Percentiles rank a stretch among this genome's conserved stretches.
Conservation (phyloP, 2,113 vertebrate species). For the Lichenostomus cassidix region DNA sequence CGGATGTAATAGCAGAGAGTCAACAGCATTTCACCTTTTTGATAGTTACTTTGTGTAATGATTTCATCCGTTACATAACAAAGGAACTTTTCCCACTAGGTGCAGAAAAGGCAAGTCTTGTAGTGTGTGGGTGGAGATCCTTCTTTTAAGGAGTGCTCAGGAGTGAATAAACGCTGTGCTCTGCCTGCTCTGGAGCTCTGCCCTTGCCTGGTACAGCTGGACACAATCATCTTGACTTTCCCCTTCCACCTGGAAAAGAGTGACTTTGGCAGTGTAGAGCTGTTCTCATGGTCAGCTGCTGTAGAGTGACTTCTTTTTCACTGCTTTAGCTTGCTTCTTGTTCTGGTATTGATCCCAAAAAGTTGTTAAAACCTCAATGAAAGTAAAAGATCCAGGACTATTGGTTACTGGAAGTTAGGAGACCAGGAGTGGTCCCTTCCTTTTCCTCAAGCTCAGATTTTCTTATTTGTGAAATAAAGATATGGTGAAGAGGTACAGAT, state of each 20-base stretch:
- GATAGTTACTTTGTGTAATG: neutral
- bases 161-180: neutral
- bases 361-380: neutral
- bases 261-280: neutral
- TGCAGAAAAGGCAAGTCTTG: fast-evolving
- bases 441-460: neutral
- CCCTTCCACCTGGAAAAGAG: neutral
- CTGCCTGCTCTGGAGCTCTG: neutral
- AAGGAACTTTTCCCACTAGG: neutral
- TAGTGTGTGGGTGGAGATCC: neutral
- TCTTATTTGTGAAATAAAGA: neutral
- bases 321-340: neutral
- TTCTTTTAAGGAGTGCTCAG: neutral
- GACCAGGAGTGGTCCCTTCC: neutral
- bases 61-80: neutral
- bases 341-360: neutral
- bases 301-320: neutral
- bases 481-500: neutral
- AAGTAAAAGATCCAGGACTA: neutral
- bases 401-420: neutral
- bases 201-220: neutral
- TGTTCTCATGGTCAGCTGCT: neutral
- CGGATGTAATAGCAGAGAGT: fast-evolving
- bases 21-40: neutral
- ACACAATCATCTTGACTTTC: neutral